A percentile compares a stretch with the other conserved stretches of the same genome.
Evolutionary conservation across 2,888 invertebrate genomes (phyloP).

Genomic region (Stenolophus ochropezus): DNA sequence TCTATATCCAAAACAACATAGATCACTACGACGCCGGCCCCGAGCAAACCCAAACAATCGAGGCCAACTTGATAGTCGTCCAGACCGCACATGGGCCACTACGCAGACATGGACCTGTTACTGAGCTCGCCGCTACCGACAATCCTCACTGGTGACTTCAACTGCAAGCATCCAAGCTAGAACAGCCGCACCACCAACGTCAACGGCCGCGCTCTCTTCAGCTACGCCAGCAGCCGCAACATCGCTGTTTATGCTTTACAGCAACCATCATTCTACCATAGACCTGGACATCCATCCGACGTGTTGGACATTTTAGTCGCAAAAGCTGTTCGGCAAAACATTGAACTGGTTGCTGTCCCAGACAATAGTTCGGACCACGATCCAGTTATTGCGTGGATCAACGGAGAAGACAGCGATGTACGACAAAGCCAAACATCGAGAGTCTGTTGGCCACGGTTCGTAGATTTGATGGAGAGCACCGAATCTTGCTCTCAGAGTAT

Average conservation of each 20-base stretch:
- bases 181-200: too few relatives aligned
- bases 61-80: neutral
- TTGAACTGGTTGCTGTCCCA: neutral
- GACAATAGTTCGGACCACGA: neutral
- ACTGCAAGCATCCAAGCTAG: too few relatives aligned
- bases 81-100: neutral
- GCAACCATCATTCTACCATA: too few relatives aligned
- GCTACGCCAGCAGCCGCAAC: neutral
- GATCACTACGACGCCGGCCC: neutral
- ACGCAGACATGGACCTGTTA: neutral
- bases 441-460: neutral
- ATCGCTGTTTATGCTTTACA: neutral
- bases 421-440: too few relatives aligned
- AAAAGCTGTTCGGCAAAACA: too few relatives aligned
- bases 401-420: too few relatives aligned
- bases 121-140: neutral
- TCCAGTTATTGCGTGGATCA: too few relatives aligned
- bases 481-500: too few relatives aligned
- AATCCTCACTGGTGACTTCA: too few relatives aligned
- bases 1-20: too few relatives aligned
- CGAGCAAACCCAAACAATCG: neutral
- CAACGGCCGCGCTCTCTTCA: neutral
- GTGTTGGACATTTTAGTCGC: too few relatives aligned
- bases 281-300: too few relatives aligned
- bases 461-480: neutral